Evolutionary conservation across 2,888 invertebrate genomes (phyloP).

Genomic region (Ophioninae sp.): DNA sequence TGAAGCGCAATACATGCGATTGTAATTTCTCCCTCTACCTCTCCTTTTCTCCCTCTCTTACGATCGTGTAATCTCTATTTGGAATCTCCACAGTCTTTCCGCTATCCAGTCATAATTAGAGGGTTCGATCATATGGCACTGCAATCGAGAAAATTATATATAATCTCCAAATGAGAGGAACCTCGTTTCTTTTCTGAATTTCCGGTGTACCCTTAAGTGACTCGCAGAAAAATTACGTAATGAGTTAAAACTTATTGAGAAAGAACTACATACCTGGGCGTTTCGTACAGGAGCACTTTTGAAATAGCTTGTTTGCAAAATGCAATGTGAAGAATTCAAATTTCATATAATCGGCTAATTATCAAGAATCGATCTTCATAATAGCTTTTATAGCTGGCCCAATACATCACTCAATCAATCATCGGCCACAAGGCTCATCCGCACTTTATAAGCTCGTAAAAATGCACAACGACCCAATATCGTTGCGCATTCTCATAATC

Average conservation of each 20-base stretch:
- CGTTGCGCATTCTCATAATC: background rate
- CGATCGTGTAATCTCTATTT: conserved; percentile 23
- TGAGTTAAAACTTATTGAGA: conserved; percentile 15
- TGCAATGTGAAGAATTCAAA: conserved; percentile 20
- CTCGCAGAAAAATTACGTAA: conserved; percentile 9
- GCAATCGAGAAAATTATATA: conserved; percentile 21
- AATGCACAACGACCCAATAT: background rate
- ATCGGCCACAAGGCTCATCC: background rate
- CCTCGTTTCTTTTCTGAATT: background rate
- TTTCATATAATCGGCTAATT: conserved; percentile 41
- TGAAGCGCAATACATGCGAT: background rate
- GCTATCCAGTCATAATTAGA: background rate
- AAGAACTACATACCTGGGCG: background rate
- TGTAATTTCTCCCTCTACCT: background rate
- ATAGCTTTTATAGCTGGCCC: conserved; percentile 10
- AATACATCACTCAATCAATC: conserved; percentile 4
- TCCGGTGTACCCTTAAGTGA: background rate
- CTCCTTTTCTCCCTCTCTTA: background rate
- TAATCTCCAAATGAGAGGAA: background rate
- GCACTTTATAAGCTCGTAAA: conserved; percentile 45
- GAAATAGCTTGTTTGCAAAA: background rate
- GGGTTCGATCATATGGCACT: background rate
- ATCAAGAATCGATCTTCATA: conserved; percentile 22
- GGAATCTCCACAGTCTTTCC: conserved; percentile 6
- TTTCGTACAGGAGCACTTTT: background rate